phyloP scores from a whole-genome alignment of 2,113 vertebrate species.

The Microcebus tavaratra region DNA sequence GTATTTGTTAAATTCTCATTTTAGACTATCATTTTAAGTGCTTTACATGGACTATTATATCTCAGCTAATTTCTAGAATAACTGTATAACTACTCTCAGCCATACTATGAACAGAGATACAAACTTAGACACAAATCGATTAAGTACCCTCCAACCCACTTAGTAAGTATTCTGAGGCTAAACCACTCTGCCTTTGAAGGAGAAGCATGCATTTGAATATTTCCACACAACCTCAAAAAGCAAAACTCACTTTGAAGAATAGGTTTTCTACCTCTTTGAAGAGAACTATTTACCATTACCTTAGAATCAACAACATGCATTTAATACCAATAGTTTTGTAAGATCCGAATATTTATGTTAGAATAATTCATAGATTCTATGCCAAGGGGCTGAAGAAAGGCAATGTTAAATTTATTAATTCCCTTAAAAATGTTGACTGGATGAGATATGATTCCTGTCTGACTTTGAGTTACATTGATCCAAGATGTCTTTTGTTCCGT shows the following conservation, averaged over 20 bases:
- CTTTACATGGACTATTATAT: not conserved
- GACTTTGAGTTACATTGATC: not conserved
- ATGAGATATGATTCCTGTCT: not conserved
- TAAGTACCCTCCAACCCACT: not conserved
- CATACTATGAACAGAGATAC: not conserved
- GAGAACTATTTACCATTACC: not conserved
- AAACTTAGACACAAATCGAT: not conserved
- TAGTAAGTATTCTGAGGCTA: not conserved
- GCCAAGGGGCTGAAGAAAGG: not conserved
- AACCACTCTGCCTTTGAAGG: not conserved
- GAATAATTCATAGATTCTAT: not conserved
- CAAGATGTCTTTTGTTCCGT: not conserved
- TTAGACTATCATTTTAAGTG: not conserved
- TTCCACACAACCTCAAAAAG: not conserved
- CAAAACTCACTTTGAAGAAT: not conserved
- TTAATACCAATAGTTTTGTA: conserved; percentile 1
- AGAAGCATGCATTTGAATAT: not conserved
- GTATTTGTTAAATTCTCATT: not conserved
- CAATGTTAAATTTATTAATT: not conserved
- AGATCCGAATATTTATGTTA: not conserved
- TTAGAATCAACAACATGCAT: not conserved
- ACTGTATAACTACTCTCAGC: not conserved
- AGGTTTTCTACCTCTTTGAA: not conserved
- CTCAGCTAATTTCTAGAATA: not conserved
- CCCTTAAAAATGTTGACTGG: not conserved